These are phyloP conservation scores for Romanogobio albipinnatus DNA, from an alignment of 2,113 vertebrate genomes.

Conservation along the genomic window DNA sequence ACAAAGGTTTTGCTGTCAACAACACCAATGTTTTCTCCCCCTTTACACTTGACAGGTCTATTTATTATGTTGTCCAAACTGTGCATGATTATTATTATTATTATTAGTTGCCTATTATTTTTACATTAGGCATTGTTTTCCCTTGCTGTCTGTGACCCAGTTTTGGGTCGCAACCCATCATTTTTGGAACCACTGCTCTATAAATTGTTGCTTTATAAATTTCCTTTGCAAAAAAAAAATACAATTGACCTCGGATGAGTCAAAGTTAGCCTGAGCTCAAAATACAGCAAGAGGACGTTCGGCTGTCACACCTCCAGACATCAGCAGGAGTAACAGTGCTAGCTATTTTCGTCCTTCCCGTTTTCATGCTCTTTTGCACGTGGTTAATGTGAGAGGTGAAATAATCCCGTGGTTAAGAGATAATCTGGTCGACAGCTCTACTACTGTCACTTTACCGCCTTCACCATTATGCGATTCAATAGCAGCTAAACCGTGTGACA, in stretches of 20 bases:
- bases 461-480: conserved; percentile 45
- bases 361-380: conserved; percentile 52
- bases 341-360: conserved; percentile 59
- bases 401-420: conserved; percentile 68
- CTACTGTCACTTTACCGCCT: conserved; percentile 60
- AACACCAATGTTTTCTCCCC: neutral
- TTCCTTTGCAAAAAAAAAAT: neutral
- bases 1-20: neutral
- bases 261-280: conserved; percentile 27
- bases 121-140: conserved; percentile 9
- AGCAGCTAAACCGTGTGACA: neutral
- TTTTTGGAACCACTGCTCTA: neutral
- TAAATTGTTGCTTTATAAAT: neutral
- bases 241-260: conserved; percentile 6
- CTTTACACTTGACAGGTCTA: neutral
- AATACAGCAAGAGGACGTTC: conserved; percentile 11
- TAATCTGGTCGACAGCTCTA: conserved; percentile 71
- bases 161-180: neutral
- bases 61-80: neutral
- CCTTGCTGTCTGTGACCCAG: neutral
- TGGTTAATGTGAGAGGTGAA: conserved; percentile 68
- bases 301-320: conserved; percentile 26
- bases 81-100: neutral
- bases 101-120: conserved; percentile 29
- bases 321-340: conserved; percentile 39